phyloP scores from a whole-genome alignment of 2,888 invertebrate species.

The Acholoe squamosa region DNA sequence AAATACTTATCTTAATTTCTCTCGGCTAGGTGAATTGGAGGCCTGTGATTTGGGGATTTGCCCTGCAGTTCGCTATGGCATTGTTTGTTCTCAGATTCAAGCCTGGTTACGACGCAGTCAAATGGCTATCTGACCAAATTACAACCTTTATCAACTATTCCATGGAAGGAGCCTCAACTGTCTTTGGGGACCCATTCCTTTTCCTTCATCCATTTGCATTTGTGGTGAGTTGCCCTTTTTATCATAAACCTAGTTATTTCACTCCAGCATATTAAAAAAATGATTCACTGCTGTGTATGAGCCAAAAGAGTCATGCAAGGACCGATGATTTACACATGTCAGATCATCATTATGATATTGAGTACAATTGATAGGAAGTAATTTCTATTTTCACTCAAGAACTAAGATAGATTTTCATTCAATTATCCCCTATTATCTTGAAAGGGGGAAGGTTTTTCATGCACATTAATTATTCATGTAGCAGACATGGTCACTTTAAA shows the following conservation, averaged over 20 bases:
- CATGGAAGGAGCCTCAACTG: conserved; percentile 60
- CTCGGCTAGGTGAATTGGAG: conserved; percentile 86
- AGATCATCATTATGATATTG: no score
- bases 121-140: conserved; percentile 88
- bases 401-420: no score
- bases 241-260: background rate
- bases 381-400: no score
- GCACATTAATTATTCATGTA: no score
- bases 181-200: conserved; percentile 62
- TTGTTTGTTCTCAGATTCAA: conserved; percentile 93
- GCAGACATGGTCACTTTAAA: no score
- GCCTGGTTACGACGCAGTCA: conserved; percentile 89
- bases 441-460: no score
- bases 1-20: background rate
- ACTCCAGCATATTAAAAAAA: no score
- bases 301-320: no score
- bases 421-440: no score
- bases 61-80: conserved; percentile 93
- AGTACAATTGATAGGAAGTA: no score
- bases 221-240: conserved; percentile 58
- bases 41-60: conserved; percentile 90
- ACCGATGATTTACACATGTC: no score
- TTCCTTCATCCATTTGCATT: conserved; percentile 66
- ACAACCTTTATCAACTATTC: conserved; percentile 88
- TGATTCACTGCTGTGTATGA: no score